Base-by-base conservation (phyloP, 2,797 vertebrate genomes). In the Triplophysa yarkandensis region DNA sequence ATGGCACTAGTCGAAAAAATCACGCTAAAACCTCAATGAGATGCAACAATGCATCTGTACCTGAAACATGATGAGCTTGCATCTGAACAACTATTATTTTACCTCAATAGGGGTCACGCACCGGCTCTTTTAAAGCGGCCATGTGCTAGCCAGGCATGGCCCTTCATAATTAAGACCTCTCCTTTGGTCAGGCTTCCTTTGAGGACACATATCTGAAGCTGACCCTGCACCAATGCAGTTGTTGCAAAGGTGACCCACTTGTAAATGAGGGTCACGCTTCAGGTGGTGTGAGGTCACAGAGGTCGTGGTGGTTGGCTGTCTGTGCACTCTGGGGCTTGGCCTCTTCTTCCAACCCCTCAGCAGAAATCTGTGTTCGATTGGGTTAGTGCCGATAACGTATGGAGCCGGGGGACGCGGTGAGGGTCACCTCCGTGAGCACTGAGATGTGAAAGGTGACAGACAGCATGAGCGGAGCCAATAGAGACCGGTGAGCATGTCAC, bases 351-450 rank as follows among this genome's bases (percentile, higher is more conserved):
- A 89, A 88, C 88, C 82, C 86, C 80, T 85, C 89, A 87, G 92
- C 92, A 90, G 89, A 90, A 91, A 92, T 89, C 86, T 91, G 91
- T 89, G 89, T 92, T 93, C 91, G 90, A 93, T 93, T 93, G 91
- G 86, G 89, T 92, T 92, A 89, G 85, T 82, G 84, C 89, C 89
- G 90, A 93, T 93, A 92, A 92, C 82, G 86, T 79, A 86, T 84
- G 80, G 87, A 82, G 87, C 88, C 88, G 80, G 79, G 52, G 87
- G 88, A 85, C 84, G 79, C 80, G 81, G 73, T 71, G 83, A 88
- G 83, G 91, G 92, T 93, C 90, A 92, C 86, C 87, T 87, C 83
- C 85, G 83, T 88, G 87, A 86, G 86, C 88, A 82, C 82, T 83
- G 87, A 90, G 89, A 92, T 90, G 91, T 89, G 86, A 91, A 90